These are phyloP conservation scores for Vesta saturnalis DNA, from an alignment of 2,888 invertebrate genomes.

Conservation along the genomic window DNA sequence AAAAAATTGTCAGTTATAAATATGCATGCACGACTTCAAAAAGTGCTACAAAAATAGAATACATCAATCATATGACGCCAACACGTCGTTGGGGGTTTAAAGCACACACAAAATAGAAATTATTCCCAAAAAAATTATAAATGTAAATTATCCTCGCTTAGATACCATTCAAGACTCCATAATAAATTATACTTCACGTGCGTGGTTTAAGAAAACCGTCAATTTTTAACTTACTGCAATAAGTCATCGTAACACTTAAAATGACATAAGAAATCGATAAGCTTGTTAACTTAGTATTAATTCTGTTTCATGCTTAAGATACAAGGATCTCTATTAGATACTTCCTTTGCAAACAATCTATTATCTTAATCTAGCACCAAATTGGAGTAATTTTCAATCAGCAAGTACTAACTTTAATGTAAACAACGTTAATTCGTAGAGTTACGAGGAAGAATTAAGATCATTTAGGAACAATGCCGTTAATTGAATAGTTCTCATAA, in stretches of 20 bases:
- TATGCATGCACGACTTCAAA: conserved; percentile 5
- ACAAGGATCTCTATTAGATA: not conserved
- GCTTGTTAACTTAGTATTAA: not conserved
- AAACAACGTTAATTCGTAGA: not conserved
- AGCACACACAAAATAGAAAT: not conserved
- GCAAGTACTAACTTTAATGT: not conserved
- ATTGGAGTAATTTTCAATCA: conserved; percentile 2
- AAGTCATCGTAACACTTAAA: not conserved
- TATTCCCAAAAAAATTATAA: conserved; percentile 1
- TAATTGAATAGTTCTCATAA: not conserved
- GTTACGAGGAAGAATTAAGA: not conserved
- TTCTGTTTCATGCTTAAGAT: conserved; percentile 3
- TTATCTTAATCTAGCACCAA: conserved; percentile 5
- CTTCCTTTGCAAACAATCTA: conserved; percentile 2
- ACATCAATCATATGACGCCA: conserved; percentile 17
- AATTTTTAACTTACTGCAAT: not conserved
- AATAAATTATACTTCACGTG: not conserved
- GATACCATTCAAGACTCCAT: not conserved
- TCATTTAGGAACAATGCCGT: not conserved
- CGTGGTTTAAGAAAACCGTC: not conserved
- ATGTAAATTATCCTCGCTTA: not conserved
- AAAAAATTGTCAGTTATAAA: conserved; percentile 6
- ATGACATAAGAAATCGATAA: not conserved
- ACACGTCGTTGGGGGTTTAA: conserved; percentile 4
- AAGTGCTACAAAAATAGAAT: conserved; percentile 21